These are phyloP conservation scores for Scopus umbretta DNA, from an alignment of 2,113 vertebrate genomes.

Conservation along the genomic window DNA sequence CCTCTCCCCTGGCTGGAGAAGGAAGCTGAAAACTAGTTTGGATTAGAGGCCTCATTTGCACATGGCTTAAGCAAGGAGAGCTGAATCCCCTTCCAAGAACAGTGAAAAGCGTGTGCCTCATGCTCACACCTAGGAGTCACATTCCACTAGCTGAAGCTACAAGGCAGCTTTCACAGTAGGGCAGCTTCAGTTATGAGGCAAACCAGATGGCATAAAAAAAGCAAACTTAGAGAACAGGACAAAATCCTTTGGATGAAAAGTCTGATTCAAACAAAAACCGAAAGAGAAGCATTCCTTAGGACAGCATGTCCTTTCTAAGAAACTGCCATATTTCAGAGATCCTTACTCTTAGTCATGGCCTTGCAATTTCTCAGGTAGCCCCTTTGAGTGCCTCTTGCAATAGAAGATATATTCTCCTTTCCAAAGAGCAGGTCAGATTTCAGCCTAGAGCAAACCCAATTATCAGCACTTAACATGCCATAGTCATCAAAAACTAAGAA, in stretches of 20 bases:
- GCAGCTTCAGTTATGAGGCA: not conserved
- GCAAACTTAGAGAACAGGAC: not conserved
- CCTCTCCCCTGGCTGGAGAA: not conserved
- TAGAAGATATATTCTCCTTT: not conserved
- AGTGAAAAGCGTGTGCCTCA: not conserved
- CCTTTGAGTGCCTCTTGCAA: not conserved
- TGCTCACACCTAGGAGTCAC: not conserved
- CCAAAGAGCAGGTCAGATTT: constrained; percentile 19
- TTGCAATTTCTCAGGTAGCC: not conserved
- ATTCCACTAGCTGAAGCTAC: not conserved
- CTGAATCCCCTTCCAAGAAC: not conserved
- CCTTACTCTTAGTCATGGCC: not conserved
- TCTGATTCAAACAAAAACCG: not conserved
- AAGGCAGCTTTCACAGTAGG: not conserved
- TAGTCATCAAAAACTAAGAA: not conserved
- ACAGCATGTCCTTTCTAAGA: not conserved
- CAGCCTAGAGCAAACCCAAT: constrained; percentile 23
- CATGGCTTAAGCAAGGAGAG: not conserved
- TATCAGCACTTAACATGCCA: constrained; percentile 32
- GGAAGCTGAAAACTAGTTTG: not conserved
- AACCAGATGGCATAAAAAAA: not conserved
- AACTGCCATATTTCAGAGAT: not conserved
- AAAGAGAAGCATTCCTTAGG: not conserved
- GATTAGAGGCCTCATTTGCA: not conserved
- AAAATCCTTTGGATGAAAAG: not conserved